A percentile compares a stretch with the other conserved stretches of the same genome.
These are phyloP conservation scores for Thamnophis sirtalis DNA, from an alignment of 2,113 vertebrate genomes.

Conservation along the genomic window DNA sequence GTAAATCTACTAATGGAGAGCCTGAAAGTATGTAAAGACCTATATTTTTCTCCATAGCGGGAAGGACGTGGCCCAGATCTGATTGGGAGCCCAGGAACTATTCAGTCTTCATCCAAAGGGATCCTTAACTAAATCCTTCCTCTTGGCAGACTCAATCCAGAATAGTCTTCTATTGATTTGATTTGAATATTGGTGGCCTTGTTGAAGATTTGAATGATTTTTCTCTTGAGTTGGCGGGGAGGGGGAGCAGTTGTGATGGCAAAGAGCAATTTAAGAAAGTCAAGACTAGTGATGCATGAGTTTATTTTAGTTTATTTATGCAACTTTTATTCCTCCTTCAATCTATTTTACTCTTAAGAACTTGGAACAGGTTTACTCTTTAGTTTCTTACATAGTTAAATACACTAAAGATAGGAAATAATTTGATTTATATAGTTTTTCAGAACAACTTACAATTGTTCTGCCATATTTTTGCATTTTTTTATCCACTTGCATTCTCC, in stretches of 20 bases:
- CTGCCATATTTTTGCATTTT: not conserved
- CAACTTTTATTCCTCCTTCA: not conserved
- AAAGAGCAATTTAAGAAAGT: not conserved
- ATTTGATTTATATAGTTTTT: not conserved
- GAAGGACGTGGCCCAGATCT: constrained; percentile 6
- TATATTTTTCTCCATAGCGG: constrained; percentile 41
- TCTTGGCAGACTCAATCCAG: not conserved
- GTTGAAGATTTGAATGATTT: not conserved
- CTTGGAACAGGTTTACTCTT: not conserved
- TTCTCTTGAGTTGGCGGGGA: not conserved
- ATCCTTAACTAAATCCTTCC: not conserved
- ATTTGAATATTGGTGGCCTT: not conserved
- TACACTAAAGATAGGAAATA: not conserved
- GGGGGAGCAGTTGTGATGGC: not conserved
- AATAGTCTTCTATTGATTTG: not conserved
- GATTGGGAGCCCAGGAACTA: not conserved
- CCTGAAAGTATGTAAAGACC: constrained; percentile 62
- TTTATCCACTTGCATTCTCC: not conserved
- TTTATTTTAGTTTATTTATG: not conserved
- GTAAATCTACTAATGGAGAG: constrained; percentile 66
- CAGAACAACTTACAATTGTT: not conserved
- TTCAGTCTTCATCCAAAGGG: not conserved
- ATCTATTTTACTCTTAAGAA: not conserved
- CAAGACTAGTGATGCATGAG: not conserved
- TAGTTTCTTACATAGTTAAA: not conserved